Evolutionary conservation across 2,797 vertebrate genomes (phyloP), one percentile per base, ranked within the genome.

Genomic region (Macroramphosus scolopax): DNA sequence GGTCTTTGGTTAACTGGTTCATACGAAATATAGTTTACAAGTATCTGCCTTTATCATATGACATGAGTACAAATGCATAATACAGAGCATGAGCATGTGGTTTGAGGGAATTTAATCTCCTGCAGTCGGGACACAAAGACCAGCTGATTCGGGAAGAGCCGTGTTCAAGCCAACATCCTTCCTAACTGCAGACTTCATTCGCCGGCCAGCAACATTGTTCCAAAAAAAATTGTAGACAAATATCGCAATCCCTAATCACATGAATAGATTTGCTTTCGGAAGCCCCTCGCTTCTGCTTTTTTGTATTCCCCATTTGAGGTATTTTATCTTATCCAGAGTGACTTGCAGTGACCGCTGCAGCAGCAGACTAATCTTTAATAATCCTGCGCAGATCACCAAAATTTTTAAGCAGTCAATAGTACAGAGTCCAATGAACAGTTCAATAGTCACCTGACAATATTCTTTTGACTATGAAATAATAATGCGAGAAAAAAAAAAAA

Each of bases 101-200:
- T 58, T 60, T 26, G 39, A 30, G 60, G 54, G 47, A 74, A 70
- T 37, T 39, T 51, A 61, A 64, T 68, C 51, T 28, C 44, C 45
- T 17, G 5, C 41, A n/a, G 17, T 20, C 20, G 37, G 55, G 37
- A 31, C 38, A 47, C 47, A 46, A 28, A 52, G 53, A 53, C 63
- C 57, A 52, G 58, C 76, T 40, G 69, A 62, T 60, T 66, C 81
- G 80, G 79, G 80, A 83, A 80, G 74, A 75, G 69, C 41, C 17
- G 36, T 43, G 60, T 59, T 75, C 64, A 36, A 49, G 53, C 63
- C 71, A 55, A 72, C 74, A 75, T 84, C 83, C 83, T 83, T 82
- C 77, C 80, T 76, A 67, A 72, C 78, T 59, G 55, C 77, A 78
- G 79, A 82, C 80, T 82, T 82, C 74, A 75, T 79, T 64, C 43